Conservation (phyloP, 2,113 vertebrate species). For the Channa argus region DNA sequence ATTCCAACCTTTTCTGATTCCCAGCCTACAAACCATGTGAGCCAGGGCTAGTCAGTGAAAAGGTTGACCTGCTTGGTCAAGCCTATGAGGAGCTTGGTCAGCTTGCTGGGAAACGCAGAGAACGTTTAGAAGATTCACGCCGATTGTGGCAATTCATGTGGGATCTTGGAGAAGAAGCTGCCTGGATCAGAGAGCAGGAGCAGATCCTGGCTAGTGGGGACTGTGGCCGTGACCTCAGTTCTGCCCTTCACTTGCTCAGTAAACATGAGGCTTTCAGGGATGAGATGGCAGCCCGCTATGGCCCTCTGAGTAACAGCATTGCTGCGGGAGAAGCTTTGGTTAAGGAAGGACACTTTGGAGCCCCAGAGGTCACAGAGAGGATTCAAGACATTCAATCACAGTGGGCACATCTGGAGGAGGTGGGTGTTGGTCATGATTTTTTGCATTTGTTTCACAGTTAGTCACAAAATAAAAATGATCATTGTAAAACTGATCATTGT, state of each 20-base stretch:
- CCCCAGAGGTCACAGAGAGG: slow-evolving; percentile 82
- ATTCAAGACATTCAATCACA: slow-evolving; percentile 85
- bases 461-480: not conserved
- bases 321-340: slow-evolving; percentile 87
- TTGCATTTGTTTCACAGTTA: not conserved
- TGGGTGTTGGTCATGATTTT: slow-evolving; percentile 45
- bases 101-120: slow-evolving; percentile 82
- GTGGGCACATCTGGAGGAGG: slow-evolving; percentile 88
- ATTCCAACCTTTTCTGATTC: slow-evolving; percentile 20
- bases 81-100: slow-evolving; percentile 88
- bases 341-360: slow-evolving; percentile 87
- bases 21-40: slow-evolving; percentile 92
- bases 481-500: too few species aligned
- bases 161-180: slow-evolving; percentile 92
- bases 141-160: slow-evolving; percentile 93
- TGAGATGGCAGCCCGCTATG: slow-evolving; percentile 92
- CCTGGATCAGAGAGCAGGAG: slow-evolving; percentile 94
- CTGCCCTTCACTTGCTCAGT: slow-evolving; percentile 89
- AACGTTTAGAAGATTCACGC: slow-evolving; percentile 88
- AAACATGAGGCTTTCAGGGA: slow-evolving; percentile 91
- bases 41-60: slow-evolving; percentile 87
- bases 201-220: slow-evolving; percentile 89
- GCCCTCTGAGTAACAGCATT: slow-evolving; percentile 88
- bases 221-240: slow-evolving; percentile 89
- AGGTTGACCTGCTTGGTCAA: slow-evolving; percentile 84